Percentiles rank a stretch among this genome's conserved stretches.
phyloP scores from a whole-genome alignment of 2,888 invertebrate genomes.

The Drosophila sordidapex region DNA sequence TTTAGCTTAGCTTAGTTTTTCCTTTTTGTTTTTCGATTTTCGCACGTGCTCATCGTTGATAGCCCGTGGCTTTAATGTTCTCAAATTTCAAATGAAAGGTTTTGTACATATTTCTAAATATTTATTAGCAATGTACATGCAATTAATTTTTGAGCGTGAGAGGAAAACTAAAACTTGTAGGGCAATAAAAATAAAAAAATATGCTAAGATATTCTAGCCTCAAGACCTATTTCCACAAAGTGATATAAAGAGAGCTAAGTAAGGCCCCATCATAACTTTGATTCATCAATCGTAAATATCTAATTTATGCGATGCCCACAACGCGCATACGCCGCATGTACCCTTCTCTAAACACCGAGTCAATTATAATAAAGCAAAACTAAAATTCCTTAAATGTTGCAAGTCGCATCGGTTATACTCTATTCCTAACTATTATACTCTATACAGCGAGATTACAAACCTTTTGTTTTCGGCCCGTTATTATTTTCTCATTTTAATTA shows the following conservation, averaged over 20 bases:
- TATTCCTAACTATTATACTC: neutral
- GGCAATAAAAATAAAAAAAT: constrained; percentile 9
- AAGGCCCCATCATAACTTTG: constrained; percentile 23
- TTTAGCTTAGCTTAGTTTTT: constrained; percentile 46
- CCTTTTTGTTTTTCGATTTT: constrained; percentile 28
- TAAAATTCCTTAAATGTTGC: neutral
- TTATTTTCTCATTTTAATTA: neutral
- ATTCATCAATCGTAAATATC: constrained; percentile 43
- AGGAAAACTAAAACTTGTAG: constrained; percentile 24
- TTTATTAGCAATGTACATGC: constrained; percentile 71
- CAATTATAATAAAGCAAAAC: constrained; percentile 27
- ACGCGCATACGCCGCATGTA: constrained; percentile 35
- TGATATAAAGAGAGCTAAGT: constrained; percentile 24
- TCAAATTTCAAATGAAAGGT: constrained; percentile 59
- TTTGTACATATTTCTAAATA: constrained; percentile 62
- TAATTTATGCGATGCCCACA: constrained; percentile 45
- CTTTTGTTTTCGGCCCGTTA: neutral
- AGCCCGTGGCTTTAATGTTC: constrained; percentile 26
- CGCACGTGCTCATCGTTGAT: constrained; percentile 39
- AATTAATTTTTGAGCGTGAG: constrained; percentile 58
- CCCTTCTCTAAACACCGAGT: constrained; percentile 27
- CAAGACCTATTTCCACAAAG: constrained; percentile 29
- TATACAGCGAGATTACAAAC: neutral
- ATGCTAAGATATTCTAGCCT: constrained; percentile 33
- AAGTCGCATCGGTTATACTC: constrained; percentile 1